phyloP scores from a whole-genome alignment of 2,888 invertebrate genomes.

The Lysandra bellargus region DNA sequence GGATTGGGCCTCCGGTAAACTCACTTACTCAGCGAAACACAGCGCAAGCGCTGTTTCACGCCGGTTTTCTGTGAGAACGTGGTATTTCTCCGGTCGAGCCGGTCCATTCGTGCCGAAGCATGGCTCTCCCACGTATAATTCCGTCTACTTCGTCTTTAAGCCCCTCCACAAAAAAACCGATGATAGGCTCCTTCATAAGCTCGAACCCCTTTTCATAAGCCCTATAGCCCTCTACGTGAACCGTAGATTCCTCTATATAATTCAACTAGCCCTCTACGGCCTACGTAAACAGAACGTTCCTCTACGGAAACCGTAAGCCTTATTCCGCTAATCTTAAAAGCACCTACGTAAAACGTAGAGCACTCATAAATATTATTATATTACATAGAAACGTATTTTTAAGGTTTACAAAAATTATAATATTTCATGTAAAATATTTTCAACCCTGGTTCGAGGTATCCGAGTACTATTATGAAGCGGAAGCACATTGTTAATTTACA shows the following conservation, averaged over 20 bases:
- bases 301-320: not conserved
- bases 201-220: not conserved
- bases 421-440: not conserved
- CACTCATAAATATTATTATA: too few relatives aligned
- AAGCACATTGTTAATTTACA: conserved; percentile 20
- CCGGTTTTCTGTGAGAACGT: too few relatives aligned
- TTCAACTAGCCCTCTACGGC: not conserved
- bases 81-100: too few relatives aligned
- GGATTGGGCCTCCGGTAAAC: too few relatives aligned
- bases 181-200: not conserved
- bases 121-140: too few relatives aligned
- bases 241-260: not conserved
- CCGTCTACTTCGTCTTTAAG: not conserved
- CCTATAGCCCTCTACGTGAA: not conserved
- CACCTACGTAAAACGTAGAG: not conserved
- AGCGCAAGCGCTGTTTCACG: too few relatives aligned
- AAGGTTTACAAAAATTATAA: not conserved
- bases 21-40: too few relatives aligned
- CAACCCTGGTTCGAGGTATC: conserved; percentile 7
- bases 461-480: not conserved
- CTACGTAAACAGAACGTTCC: not conserved
- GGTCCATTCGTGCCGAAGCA: too few relatives aligned
- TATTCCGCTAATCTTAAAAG: not conserved
- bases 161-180: not conserved
- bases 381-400: not conserved